Percentiles rank a stretch among this genome's conserved stretches.
phyloP scores from a whole-genome alignment of 1,140 invertebrate species.

The Galleria mellonella region DNA sequence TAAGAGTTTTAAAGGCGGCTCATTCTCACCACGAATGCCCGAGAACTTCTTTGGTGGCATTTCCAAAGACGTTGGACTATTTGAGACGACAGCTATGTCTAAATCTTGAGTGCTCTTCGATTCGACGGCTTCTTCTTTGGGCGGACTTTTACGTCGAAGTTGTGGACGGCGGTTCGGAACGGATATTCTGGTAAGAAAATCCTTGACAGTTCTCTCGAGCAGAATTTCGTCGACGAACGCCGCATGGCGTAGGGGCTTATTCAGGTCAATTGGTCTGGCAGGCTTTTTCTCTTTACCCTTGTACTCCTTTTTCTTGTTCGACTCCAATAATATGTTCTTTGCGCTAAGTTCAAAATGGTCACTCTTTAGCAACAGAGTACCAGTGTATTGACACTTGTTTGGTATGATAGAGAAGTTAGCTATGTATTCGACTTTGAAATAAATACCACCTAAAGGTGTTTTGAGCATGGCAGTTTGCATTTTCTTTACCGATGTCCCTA shows the following conservation, averaged over 20 bases:
- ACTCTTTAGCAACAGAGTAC: constrained; percentile 89
- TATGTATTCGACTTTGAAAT: constrained; percentile 86
- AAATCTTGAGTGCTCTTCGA: constrained; percentile 53
- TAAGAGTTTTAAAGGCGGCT: constrained; percentile 54
- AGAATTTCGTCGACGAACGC: constrained; percentile 56
- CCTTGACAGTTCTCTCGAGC: constrained; percentile 39
- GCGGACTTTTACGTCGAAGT: constrained; percentile 12
- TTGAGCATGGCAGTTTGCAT: constrained; percentile 87
- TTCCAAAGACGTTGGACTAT: constrained; percentile 57
- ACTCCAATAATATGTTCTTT: constrained; percentile 75
- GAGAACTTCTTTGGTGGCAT: constrained; percentile 59
- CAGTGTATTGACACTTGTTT: constrained; percentile 80
- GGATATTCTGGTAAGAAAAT: constrained; percentile 51
- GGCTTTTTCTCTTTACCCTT: constrained; percentile 39
- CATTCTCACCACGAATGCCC: constrained; percentile 49
- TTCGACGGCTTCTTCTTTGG: constrained; percentile 22
- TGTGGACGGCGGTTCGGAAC: constrained; percentile 34
- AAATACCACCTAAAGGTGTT: constrained; percentile 88
- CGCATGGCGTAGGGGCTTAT: constrained; percentile 51
- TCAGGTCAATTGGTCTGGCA: constrained; percentile 42
- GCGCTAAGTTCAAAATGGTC: constrained; percentile 92
- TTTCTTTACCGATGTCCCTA: constrained; percentile 84
- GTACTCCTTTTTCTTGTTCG: constrained; percentile 55
- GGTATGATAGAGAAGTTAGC: constrained; percentile 93
- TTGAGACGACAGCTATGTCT: constrained; percentile 34